These are phyloP conservation scores for Aphelenchoides besseyi DNA, from an alignment of 1,140 invertebrate species.

Conservation along the genomic window DNA sequence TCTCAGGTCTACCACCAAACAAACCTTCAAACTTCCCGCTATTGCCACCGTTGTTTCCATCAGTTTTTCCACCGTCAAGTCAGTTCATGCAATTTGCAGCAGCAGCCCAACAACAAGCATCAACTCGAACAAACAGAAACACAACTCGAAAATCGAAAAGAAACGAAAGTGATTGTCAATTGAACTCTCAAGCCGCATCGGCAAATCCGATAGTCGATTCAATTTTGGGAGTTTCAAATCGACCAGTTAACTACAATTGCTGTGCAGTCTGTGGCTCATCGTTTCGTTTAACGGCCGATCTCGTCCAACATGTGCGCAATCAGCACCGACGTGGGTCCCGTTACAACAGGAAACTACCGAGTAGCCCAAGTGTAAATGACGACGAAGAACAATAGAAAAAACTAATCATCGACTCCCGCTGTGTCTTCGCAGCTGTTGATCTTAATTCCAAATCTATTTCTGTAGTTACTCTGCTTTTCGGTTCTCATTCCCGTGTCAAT, in stretches of 20 bases:
- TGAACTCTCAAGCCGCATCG: not conserved
- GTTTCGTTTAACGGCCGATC: slow-evolving; percentile 30
- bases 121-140: no score
- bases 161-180: not conserved
- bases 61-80: not conserved
- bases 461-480: no score
- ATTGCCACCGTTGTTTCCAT: not conserved
- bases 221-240: slow-evolving; percentile 6
- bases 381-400: no score
- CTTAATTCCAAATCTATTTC: slow-evolving; percentile 12
- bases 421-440: slow-evolving; percentile 3
- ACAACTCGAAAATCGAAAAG: not conserved
- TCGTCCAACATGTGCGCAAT: slow-evolving; percentile 28
- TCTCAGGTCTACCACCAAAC: slow-evolving; percentile 5
- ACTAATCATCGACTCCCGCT: not conserved
- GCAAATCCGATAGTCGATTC: slow-evolving; percentile 31
- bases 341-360: slow-evolving; percentile 1
- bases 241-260: slow-evolving; percentile 16
- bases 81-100: not conserved
- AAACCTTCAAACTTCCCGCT: slow-evolving; percentile 4
- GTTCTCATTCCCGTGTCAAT: no score
- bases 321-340: slow-evolving; percentile 28
- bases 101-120: not conserved
- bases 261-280: slow-evolving; percentile 29
- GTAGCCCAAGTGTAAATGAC: no score